phyloP scores from a whole-genome alignment of 53 echinoderm and acorn worm genomes.

The Crossaster papposus region DNA sequence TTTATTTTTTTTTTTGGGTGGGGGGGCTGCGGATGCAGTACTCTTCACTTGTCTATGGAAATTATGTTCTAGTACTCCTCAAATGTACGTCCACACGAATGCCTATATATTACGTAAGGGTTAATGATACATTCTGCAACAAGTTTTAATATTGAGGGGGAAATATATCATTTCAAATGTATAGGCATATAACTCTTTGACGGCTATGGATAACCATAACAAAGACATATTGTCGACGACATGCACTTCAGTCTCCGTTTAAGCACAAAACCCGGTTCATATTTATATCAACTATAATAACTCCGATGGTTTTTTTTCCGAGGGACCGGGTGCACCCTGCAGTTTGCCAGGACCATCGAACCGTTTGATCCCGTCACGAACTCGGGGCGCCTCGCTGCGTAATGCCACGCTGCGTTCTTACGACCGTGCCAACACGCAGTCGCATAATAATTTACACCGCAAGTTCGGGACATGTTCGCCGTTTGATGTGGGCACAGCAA shows the following conservation, averaged over 20 bases:
- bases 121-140: too few species aligned
- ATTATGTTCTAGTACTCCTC: too few species aligned
- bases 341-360: slow-evolving; percentile 22
- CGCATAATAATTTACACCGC: background rate
- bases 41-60: too few species aligned
- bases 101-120: too few species aligned
- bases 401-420: slow-evolving; percentile 31
- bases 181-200: background rate
- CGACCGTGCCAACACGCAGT: background rate
- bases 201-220: background rate
- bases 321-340: slow-evolving; percentile 11
- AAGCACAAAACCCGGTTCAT: slow-evolving; percentile 30
- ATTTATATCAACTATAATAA: slow-evolving; percentile 5
- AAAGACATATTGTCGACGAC: background rate
- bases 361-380: slow-evolving; percentile 42
- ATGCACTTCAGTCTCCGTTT: background rate
- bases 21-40: too few species aligned
- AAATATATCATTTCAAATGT: background rate
- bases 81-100: too few species aligned
- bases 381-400: slow-evolving; percentile 32
- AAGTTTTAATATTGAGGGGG: background rate
- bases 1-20: too few species aligned
- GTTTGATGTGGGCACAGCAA: background rate
- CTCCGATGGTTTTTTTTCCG: background rate
- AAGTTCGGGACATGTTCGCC: background rate